Conservation (phyloP, 2,888 invertebrate genomes). For the Heliconius sara region DNA sequence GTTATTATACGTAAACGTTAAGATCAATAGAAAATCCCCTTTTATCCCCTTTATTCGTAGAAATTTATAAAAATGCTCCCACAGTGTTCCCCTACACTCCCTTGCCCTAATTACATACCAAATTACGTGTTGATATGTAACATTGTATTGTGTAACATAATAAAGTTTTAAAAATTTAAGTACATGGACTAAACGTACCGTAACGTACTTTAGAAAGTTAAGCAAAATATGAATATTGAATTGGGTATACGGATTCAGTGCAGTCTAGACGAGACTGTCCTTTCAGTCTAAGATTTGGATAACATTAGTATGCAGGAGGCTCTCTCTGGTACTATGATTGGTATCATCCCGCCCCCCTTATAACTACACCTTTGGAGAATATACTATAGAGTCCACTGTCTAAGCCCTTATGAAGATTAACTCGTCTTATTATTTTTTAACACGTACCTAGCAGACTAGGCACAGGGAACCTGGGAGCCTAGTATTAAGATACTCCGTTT, state of each 20-base stretch:
- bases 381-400: neutral
- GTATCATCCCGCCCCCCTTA: neutral
- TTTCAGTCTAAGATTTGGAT: conserved; percentile 6
- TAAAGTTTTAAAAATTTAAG: neutral
- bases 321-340: neutral
- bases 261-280: conserved; percentile 15
- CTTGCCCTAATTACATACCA: too few species aligned
- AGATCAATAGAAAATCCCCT: too few species aligned
- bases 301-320: conserved; percentile 10
- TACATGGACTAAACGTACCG: too few species aligned
- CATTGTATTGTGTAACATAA: neutral
- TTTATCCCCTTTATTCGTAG: too few species aligned
- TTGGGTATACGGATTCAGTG: neutral
- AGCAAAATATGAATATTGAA: conserved; percentile 2
- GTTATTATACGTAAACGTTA: too few species aligned
- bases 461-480: neutral
- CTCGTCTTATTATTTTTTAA: neutral
- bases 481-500: too few species aligned
- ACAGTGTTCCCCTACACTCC: too few species aligned
- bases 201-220: neutral
- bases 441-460: too few species aligned
- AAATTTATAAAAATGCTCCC: too few species aligned
- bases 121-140: too few species aligned
- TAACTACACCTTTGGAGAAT: neutral
- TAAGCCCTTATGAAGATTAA: neutral